Conservation (phyloP, 2,113 vertebrate species). For the Strix aluco region DNA sequence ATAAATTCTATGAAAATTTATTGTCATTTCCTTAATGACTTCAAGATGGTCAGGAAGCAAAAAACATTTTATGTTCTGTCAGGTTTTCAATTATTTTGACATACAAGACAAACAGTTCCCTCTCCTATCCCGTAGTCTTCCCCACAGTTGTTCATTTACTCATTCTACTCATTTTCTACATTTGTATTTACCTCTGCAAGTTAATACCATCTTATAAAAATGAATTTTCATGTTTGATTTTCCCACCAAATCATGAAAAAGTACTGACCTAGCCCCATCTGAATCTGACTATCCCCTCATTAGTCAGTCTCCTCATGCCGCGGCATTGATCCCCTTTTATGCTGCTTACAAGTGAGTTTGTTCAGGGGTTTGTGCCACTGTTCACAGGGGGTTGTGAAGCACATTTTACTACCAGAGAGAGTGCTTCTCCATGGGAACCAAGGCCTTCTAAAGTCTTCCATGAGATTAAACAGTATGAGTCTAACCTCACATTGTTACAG, state of each 20-base stretch:
- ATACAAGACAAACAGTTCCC: neutral
- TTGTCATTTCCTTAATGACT: slow-evolving; percentile 5
- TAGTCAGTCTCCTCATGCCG: neutral
- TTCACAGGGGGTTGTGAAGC: neutral
- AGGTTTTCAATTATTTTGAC: neutral
- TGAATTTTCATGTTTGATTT: neutral
- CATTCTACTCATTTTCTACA: neutral
- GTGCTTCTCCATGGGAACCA: neutral
- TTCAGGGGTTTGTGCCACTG: neutral
- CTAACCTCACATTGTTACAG: neutral
- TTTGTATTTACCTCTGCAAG: neutral
- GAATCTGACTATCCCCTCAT: neutral
- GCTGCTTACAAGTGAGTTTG: neutral
- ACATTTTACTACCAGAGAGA: neutral
- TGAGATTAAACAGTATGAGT: neutral
- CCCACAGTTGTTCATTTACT: neutral
- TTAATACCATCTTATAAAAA: neutral
- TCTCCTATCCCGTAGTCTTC: fast-evolving
- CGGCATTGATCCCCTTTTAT: neutral
- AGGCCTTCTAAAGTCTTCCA: neutral
- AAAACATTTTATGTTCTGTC: neutral
- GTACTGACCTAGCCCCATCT: neutral
- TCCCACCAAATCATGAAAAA: neutral
- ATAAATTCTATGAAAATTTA: neutral
- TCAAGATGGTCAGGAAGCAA: slow-evolving; percentile 3